Evolutionary conservation across 2,888 invertebrate species (phyloP).

Genomic region (Eupithecia insigniata): DNA sequence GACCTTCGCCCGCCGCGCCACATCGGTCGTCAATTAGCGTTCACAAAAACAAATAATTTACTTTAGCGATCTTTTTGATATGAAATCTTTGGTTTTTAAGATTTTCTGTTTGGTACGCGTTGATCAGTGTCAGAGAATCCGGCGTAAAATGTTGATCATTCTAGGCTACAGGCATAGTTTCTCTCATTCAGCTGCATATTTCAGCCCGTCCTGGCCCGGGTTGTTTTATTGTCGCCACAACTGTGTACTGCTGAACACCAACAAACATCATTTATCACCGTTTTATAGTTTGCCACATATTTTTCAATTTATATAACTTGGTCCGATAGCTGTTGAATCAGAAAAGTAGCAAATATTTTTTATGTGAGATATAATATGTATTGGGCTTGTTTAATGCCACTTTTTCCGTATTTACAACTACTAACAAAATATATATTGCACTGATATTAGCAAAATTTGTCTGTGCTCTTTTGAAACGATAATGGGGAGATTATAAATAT

Average conservation of each 20-base stretch:
- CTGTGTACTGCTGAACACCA: slow-evolving; percentile 1
- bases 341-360: background rate
- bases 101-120: background rate
- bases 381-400: background rate
- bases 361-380: background rate
- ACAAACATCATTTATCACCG: slow-evolving; percentile 7
- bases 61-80: background rate
- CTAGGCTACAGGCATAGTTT: background rate
- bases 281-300: slow-evolving; percentile 13
- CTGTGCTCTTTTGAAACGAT: background rate
- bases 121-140: background rate
- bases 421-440: background rate
- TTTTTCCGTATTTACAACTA: background rate
- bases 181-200: slow-evolving; percentile 1
- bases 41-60: no score
- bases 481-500: background rate
- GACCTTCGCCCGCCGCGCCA: no score
- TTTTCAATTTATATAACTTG: slow-evolving; percentile 14
- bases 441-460: background rate
- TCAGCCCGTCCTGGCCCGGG: background rate
- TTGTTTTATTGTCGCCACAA: slow-evolving; percentile 13
- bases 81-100: background rate
- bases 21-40: no score
- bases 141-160: background rate
- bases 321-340: background rate